These are phyloP conservation scores for Tetrapedia diversipes DNA, from an alignment of 2,888 invertebrate species.

Conservation along the genomic window DNA sequence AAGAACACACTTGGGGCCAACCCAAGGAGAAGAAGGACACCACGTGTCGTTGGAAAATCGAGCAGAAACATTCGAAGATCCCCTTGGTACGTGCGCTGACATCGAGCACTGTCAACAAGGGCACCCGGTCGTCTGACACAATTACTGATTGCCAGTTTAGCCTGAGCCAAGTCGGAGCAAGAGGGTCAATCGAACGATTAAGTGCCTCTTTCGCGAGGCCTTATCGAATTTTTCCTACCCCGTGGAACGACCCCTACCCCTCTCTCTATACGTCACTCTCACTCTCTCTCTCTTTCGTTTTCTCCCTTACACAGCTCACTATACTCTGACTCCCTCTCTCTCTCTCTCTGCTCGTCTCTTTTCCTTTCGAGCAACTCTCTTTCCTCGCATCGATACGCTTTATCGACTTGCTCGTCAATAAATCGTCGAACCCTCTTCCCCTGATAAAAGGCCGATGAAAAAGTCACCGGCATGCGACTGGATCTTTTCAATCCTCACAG, in stretches of 20 bases:
- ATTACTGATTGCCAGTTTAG: slow-evolving; percentile 51
- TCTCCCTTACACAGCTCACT: too few species aligned
- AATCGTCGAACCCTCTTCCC: slow-evolving; percentile 60
- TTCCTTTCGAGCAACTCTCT: too few species aligned
- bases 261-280: background rate
- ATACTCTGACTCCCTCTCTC: slow-evolving; percentile 4
- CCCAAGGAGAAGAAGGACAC: too few species aligned
- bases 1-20: too few species aligned
- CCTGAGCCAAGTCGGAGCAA: slow-evolving; percentile 34
- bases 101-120: slow-evolving; percentile 52
- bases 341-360: too few species aligned
- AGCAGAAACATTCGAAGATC: slow-evolving; percentile 13
- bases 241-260: slow-evolving; percentile 11
- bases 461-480: slow-evolving; percentile 57
- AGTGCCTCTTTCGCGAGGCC: slow-evolving; percentile 32
- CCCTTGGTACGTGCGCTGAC: slow-evolving; percentile 7
- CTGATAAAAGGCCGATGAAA: slow-evolving; percentile 54
- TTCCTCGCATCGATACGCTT: slow-evolving; percentile 27
- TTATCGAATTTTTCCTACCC: slow-evolving; percentile 50
- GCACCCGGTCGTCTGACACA: slow-evolving; percentile 54
- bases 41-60: slow-evolving; percentile 22
- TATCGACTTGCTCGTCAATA: slow-evolving; percentile 57
- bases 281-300: background rate
- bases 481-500: slow-evolving; percentile 15
- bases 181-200: slow-evolving; percentile 59